Percentiles rank a stretch among this genome's conserved stretches.
These are phyloP conservation scores for Petrocephalus microphthalmus DNA, from an alignment of 2,113 vertebrate genomes.

Conservation along the genomic window DNA sequence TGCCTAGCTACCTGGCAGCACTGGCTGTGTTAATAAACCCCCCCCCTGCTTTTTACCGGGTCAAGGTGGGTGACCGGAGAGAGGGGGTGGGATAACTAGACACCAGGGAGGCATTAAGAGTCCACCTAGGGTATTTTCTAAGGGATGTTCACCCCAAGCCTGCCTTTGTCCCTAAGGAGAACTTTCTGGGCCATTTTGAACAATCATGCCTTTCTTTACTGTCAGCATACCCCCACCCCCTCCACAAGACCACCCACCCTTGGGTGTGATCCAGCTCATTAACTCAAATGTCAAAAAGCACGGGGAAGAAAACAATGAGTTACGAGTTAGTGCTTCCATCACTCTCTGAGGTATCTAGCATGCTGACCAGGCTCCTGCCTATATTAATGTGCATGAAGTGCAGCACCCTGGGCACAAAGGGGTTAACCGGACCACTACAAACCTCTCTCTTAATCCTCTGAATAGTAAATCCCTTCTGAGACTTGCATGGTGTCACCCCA, in stretches of 20 bases:
- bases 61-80: constrained; percentile 35
- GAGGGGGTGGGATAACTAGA: constrained; percentile 45
- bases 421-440: not conserved
- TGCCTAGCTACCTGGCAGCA: constrained; percentile 59
- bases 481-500: not conserved
- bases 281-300: constrained; percentile 1
- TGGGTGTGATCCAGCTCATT: not conserved
- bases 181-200: not conserved
- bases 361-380: not conserved
- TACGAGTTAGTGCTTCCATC: not conserved
- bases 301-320: not conserved
- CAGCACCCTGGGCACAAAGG: not conserved
- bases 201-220: not conserved
- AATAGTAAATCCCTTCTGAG: not conserved
- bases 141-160: not conserved
- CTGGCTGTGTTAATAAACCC: not conserved
- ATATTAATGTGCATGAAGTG: not conserved
- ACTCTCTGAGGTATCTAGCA: not conserved
- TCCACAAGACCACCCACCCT: not conserved
- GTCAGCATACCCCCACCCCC: not conserved
- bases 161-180: not conserved
- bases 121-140: not conserved
- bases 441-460: not conserved
- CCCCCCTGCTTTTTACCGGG: not conserved
- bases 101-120: constrained; percentile 33